A percentile compares a stretch with the other conserved stretches of the same genome.
Conservation (phyloP, 2,113 vertebrate genomes). For the Elephantulus edwardii region DNA sequence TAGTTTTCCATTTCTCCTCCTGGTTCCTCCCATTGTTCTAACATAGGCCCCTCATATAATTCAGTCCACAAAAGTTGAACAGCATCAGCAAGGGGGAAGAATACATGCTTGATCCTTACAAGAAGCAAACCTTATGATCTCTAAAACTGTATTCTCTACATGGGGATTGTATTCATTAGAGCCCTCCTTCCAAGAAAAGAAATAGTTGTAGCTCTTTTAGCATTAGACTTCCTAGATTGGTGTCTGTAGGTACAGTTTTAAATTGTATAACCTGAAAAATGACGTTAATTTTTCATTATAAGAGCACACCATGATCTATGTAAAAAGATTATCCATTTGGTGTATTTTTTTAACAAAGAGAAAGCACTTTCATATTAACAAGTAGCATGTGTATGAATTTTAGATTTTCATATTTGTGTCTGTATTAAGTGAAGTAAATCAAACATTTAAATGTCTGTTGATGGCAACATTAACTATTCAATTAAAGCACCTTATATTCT, state of each 20-base stretch:
- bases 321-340: conserved; percentile 81
- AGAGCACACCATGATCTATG: conserved; percentile 83
- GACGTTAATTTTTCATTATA: conserved; percentile 79
- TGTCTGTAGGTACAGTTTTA: conserved; percentile 74
- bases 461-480: conserved; percentile 81
- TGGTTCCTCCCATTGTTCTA: conserved; percentile 56
- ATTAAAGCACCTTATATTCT: conserved; percentile 88
- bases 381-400: conserved; percentile 84
- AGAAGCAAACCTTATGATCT: conserved; percentile 71
- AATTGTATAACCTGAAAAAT: conserved; percentile 75
- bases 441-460: conserved; percentile 80
- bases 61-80: conserved; percentile 58
- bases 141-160: conserved; percentile 77
- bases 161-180: conserved; percentile 66
- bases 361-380: conserved; percentile 85
- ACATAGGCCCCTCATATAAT: conserved; percentile 46
- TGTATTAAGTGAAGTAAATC: conserved; percentile 81
- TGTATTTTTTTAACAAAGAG: conserved; percentile 80
- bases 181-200: conserved; percentile 76
- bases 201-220: conserved; percentile 74
- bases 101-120: conserved; percentile 63
- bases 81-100: conserved; percentile 59
- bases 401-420: conserved; percentile 81
- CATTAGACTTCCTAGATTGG: conserved; percentile 68
- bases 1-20: background rate